Evolutionary conservation across 2,888 invertebrate species (phyloP), one percentile per base, ranked within the genome.

Genomic region (Allacma fusca): DNA sequence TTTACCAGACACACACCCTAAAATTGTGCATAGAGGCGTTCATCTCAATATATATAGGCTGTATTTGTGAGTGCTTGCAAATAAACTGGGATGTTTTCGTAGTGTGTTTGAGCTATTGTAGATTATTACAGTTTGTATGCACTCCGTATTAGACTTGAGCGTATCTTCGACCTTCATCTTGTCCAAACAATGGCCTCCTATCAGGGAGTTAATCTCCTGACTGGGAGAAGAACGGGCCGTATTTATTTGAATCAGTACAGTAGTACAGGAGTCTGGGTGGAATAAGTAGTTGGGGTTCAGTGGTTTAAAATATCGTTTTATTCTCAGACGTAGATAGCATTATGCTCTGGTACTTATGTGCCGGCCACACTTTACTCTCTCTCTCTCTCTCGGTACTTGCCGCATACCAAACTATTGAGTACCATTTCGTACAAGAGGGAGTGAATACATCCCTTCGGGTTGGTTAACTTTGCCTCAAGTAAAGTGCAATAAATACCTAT

Each of bases 401-500:
- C n/a, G n/a, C n/a, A n/a, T n/a, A n/a, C n/a, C n/a, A n/a, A n/a
- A n/a, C 34, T 9, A 34, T 34, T 34, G 34, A 34, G 34, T 4
- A 34, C 34, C 9, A 34, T 9, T 9, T 34, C 34, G 34, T 4
- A 7, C 34, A 4, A 9, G 34, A 9, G 9, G 34, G 4, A 34
- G 34, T 34, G 9, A 7, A 9, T 34, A 34, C 5, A 4, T 34
- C 34, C 34, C 34, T 34, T 4, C 4, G 16, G 50, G 19, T 50
- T n/a, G 50, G 16, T 50, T 50, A 50, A 50, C 50, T 65, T 43
- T 13, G 13, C 13, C 1, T 7, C 50, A 24, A 43, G 34, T 69
- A 34, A 70, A 50, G 26, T 19, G 50, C 44, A 70, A 43, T 70
- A 44, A 44, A 70, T 68, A 68, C 68, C 43, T 68, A 21, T 34